Evolutionary conservation across 2,888 invertebrate genomes (phyloP), one percentile per base, ranked within the genome.

Genomic region (Patella caerulea): DNA sequence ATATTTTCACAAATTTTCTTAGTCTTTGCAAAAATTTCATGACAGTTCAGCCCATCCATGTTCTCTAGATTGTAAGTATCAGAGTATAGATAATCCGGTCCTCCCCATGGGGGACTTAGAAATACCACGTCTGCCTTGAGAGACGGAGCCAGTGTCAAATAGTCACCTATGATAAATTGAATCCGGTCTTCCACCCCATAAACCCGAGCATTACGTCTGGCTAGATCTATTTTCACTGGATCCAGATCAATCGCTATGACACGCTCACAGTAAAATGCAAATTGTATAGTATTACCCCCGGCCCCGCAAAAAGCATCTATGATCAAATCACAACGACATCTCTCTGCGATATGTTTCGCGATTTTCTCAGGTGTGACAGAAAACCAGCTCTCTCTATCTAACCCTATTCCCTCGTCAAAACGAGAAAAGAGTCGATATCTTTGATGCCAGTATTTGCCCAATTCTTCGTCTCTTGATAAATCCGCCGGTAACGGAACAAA

Each of bases 21-120:
- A 0, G 96, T 94, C 2, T 93, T 92, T 73, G 93, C 91, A 91
- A 96, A 94, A 81, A 98, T 92, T 75, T 94, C 93, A 91, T 89
- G 91, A 72, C 96, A 95, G 9, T 96, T 94, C 34, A 94, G 92
- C 0, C 96, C 96, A 85, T 93, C 93, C 91, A 97, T 93, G 65
- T 88, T 90, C 59, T 87, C 95, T 78, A 97, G 93, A 90, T 96
- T 95, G 88, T 95, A 97, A 17, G 94, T 93, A 4, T 93, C 91
- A 73, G 90, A 93, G 89, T 83, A 84, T 7, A 94, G 91, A 91
- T 99, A 99, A 7, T 93, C 92, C 0, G 97, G 97, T 0, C 98
- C 98, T n/a, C 99, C 99, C 99, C 99, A 99, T 0, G 99, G 99
- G 2, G 99, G 99, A 89, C 97, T 97, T 24, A 99, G 93, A 91